Percentiles rank a stretch among this genome's conserved stretches.
phyloP scores from a whole-genome alignment of 2,113 vertebrate species.

The Bubo bubo region DNA sequence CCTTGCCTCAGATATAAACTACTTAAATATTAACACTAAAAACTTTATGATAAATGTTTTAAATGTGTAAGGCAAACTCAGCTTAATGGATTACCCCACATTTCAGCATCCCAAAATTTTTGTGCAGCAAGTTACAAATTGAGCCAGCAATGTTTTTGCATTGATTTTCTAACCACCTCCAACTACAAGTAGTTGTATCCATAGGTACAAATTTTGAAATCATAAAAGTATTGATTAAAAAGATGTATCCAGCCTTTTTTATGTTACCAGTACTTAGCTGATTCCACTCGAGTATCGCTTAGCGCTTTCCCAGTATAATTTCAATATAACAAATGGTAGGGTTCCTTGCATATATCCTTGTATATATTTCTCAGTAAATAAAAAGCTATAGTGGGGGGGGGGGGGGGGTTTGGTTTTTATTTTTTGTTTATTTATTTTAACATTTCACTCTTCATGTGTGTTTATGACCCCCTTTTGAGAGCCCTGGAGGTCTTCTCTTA shows the following conservation, averaged over 20 bases:
- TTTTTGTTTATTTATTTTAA: neutral
- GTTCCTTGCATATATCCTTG: neutral
- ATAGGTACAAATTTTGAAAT: neutral
- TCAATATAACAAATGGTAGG: neutral
- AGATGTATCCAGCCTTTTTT: neutral
- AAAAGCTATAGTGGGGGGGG: neutral
- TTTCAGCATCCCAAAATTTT: conserved; percentile 33
- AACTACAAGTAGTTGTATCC: conserved; percentile 15
- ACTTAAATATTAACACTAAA: conserved; percentile 34
- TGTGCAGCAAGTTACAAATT: conserved; percentile 37
- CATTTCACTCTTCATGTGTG: neutral
- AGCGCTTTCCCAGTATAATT: neutral
- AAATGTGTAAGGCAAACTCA: conserved; percentile 10
- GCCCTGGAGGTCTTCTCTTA: neutral
- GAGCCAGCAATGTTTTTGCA: conserved; percentile 18
- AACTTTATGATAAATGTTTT: conserved; percentile 60
- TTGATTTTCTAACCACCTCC: conserved; percentile 34
- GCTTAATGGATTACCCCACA: neutral
- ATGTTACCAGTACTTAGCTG: neutral
- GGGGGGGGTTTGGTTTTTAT: neutral
- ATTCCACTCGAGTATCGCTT: neutral
- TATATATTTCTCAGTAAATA: neutral
- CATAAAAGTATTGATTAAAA: conserved; percentile 8
- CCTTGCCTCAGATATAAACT: neutral
- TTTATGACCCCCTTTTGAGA: neutral